Evolutionary conservation across 2,888 invertebrate genomes (phyloP), one percentile per base, ranked within the genome.

Genomic region (Ochropleura plecta): DNA sequence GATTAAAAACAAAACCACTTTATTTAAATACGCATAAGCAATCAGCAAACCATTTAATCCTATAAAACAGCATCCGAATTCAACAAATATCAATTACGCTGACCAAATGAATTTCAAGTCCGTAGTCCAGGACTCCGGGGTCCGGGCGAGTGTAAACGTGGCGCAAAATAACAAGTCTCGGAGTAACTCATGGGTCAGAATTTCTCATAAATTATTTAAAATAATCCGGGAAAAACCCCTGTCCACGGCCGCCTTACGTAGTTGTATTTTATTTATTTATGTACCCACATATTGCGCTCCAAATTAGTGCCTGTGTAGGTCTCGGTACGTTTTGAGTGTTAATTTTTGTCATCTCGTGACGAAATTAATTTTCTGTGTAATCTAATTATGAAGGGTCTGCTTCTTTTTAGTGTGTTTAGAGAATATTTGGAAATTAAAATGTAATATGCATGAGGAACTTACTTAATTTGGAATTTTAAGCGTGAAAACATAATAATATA

Each of bases 151-250:
- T 86, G 82, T 86, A 83, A 81, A 82, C 69, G 75, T 57, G 51
- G 81, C 82, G 79, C 73, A 68, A 78, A 80, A 78, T 78, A 78
- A 76, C 76, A 84, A 70, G 73, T 78, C 76, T 78, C 70, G 78
- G 84, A 87, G 91, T 88, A 91, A 90, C 90, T 88, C 90, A 91
- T 74, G 93, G 95, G 96, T 93, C 94, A 94, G 93, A 93, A 91
- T 89, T 92, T 92, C 95, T 96, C 96, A 96, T 96, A 96, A 96
- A 96, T 96, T 95, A 96, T 96, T 95, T 95, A 96, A 93, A 92
- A 91, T 94, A 94, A 96, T 95, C 94, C 94, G 91, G 92, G 94
- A 95, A 95, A 96, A 95, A 94, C 93, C 86, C 88, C 91, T 94
- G 95, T 94, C 94, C 94, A 92, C 93, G 93, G 91, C 78, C 65